Base-by-base conservation (phyloP, 2,113 vertebrate species). In the Psilopsiagon aymara region DNA sequence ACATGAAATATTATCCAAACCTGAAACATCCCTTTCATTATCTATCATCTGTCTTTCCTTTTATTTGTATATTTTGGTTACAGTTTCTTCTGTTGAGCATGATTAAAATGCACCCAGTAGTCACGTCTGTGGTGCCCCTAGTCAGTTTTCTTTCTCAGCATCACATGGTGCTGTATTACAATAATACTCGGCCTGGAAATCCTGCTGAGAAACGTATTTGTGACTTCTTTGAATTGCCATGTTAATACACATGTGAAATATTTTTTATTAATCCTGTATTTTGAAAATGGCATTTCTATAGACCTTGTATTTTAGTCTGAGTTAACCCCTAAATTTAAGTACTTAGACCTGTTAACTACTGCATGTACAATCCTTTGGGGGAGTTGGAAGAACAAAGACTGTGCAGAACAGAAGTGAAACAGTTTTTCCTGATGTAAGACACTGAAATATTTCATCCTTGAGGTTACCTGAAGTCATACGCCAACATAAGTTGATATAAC, bases 211-310 rank as follows among this genome's bases (percentile, higher is more conserved):
- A 73, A 55, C 19, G 8, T 39, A 51, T 1, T 37, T 11, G 29
- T 53, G 62, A 55, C 73, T 78, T 90, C 16, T 93, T 85, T 80
- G 47, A 64, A 82, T 27, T 82, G 33, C 19, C 41, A 8, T 53
- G 24, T 68, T 89, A 89, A 82, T 44, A 67, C 7, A 13, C 5
- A 7, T 4, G 8, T 64, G 44, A 82, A 81, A 87, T 88, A 27
- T 15, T 88, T 85, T 62, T 44, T 47, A 15, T 55, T 18, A 47
- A 7, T 52, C 19, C 29, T 69, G 8, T 53, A 47, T 80, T 82
- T 93, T 81, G 70, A 69, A 82, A 94, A 57, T 9, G 43, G 20
- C 19, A 31, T 92, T 77, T 94, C 41, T 80, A 25, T 7, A 46
- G 49, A 80, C 53, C 37, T 53, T 57, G 28, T 5, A 35, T 79